Evolutionary conservation across 2,113 vertebrate genomes (phyloP), one percentile per base, ranked within the genome.

Genomic region (Ctenomys sociabilis): DNA sequence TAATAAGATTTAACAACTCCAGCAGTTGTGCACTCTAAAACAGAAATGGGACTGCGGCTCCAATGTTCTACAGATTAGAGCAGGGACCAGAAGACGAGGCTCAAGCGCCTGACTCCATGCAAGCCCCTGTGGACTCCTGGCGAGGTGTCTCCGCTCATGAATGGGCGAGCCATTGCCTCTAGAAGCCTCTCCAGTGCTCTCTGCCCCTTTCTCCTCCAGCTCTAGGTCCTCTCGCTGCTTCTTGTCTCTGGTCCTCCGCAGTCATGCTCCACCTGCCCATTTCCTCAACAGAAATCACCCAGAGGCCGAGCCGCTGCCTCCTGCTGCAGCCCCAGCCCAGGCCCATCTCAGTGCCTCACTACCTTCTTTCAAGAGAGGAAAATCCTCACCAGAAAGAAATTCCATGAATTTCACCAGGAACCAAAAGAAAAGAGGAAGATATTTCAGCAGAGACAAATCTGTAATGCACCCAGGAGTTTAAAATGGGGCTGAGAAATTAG

Each of bases 1-100:
- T 94, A 85, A 90, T 94, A 96, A 95, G 95, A 96, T 95, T 96
- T 96, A 96, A 95, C 73, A 77, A 94, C 37, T 85, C 52, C 28
- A 72, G 85, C 80, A 88, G 43, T 90, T 63, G 12, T 90, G 75
- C 70, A 63, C 85, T 85, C 35, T 82, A 91, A 96, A 96, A 70
- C 5, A 91, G 80, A 89, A 96, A 90, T 49, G 45, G 40, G 26
- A 91, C 81, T 37, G 35, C 1, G 0, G 13, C 45, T 92, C 64
- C 7, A 22, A 43, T 3, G 61, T 70, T 77, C 77, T 77, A 19
- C 0, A 11, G 12, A 68, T 52, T 9, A 91, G 28, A 59, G 4
- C 4, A 19, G 80, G 80, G n/a, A 57, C 10, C 7, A 22, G 49
- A 2, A 35, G 84, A 73, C 1, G 17, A 28, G 11, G 19, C 52